Evolutionary conservation across 2,888 invertebrate genomes (phyloP).

Genomic region (Diplazon laetatorius): DNA sequence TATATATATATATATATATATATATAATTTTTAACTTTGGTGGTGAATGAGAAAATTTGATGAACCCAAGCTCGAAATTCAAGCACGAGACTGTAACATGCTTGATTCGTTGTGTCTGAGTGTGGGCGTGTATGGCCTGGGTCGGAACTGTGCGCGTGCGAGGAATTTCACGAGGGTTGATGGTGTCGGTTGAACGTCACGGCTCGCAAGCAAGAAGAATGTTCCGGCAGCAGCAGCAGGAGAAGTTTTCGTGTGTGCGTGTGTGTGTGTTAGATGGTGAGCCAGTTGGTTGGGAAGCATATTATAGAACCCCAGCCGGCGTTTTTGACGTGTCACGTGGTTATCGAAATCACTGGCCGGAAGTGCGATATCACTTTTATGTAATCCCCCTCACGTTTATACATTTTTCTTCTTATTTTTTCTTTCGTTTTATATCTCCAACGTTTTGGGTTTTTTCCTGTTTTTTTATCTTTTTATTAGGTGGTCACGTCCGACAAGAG

Average conservation of each 20-base stretch:
- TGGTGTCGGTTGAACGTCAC: slow-evolving; percentile 56
- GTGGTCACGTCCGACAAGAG: background rate
- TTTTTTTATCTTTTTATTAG: background rate
- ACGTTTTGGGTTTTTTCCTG: background rate
- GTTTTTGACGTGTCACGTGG: slow-evolving; percentile 48
- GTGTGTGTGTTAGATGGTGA: too few species aligned
- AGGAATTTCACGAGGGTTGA: slow-evolving; percentile 58
- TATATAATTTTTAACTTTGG: background rate
- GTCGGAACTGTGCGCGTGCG: slow-evolving; percentile 31
- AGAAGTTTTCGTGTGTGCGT: slow-evolving; percentile 21
- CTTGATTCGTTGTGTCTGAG: too few species aligned
- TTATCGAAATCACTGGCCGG: slow-evolving; percentile 41
- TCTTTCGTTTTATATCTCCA: too few species aligned
- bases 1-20: too few species aligned
- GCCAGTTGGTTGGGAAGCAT: slow-evolving; percentile 20
- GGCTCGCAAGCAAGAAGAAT: slow-evolving; percentile 61
- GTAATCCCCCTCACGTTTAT: background rate
- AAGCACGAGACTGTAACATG: too few species aligned
- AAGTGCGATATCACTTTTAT: slow-evolving; percentile 16
- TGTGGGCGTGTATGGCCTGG: too few species aligned
- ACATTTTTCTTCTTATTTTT: background rate
- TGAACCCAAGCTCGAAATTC: background rate
- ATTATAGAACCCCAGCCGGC: background rate
- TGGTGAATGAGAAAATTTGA: background rate
- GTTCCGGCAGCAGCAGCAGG: slow-evolving; percentile 28